A percentile compares a stretch with the other conserved stretches of the same genome.
These are phyloP conservation scores for Tetramorium simillimum DNA, from an alignment of 1,140 invertebrate species.

Conservation along the genomic window DNA sequence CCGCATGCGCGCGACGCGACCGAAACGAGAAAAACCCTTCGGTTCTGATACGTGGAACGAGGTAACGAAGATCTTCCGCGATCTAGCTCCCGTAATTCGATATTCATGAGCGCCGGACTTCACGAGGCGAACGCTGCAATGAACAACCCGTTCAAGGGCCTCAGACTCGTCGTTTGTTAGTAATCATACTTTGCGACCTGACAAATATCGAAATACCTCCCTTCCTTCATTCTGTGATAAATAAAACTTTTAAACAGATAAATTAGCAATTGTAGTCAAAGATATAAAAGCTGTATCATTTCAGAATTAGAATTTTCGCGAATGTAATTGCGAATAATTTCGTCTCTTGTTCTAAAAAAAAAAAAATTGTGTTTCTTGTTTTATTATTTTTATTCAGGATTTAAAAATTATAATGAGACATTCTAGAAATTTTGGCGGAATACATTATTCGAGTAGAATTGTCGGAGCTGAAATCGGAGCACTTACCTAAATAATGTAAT, in stretches of 20 bases:
- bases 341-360: neutral
- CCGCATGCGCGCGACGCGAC: conserved; percentile 62
- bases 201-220: neutral
- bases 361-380: neutral
- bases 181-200: conserved; percentile 26
- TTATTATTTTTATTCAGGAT: neutral
- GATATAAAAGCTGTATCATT: neutral
- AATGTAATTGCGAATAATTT: neutral
- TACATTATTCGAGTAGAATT: neutral
- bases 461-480: neutral
- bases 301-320: neutral
- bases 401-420: neutral
- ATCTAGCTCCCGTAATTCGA: conserved; percentile 51
- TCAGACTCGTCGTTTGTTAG: conserved; percentile 1
- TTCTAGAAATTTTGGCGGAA: neutral
- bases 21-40: conserved; percentile 68
- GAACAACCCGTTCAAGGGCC: conserved; percentile 7
- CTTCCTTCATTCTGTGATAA: neutral
- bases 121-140: conserved; percentile 11
- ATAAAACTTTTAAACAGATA: neutral
- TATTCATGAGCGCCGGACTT: conserved; percentile 40
- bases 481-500: neutral
- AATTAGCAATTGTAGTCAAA: neutral
- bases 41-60: conserved; percentile 52
- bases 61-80: conserved; percentile 67